phyloP scores from a whole-genome alignment of 2,888 invertebrate species.

The Nemotelus nigrinus region DNA sequence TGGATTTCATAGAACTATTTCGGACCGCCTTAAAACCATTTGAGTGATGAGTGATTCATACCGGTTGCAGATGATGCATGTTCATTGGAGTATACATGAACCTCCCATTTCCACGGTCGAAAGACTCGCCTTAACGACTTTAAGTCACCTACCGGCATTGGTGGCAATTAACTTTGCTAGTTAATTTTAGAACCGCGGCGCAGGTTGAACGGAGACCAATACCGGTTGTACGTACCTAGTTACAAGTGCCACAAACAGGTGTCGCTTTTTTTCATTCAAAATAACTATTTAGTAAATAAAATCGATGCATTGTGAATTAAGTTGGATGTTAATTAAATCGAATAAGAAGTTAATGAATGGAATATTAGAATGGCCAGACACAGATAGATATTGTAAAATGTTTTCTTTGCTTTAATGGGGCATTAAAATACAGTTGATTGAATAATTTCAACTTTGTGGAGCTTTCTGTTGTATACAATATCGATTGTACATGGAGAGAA shows the following conservation, averaged over 20 bases:
- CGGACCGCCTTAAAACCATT: constrained; percentile 28
- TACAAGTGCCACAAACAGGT: neutral
- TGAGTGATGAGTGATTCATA: constrained; percentile 3
- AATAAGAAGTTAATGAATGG: no score
- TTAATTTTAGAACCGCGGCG: constrained; percentile 36
- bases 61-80: constrained; percentile 5
- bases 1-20: no score
- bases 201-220: constrained; percentile 16
- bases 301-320: no score
- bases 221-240: neutral
- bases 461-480: no score
- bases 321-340: no score
- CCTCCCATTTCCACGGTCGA: constrained; percentile 5
- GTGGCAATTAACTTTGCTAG: constrained; percentile 16
- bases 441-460: no score
- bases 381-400: no score
- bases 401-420: no score
- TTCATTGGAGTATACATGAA: constrained; percentile 4
- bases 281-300: neutral
- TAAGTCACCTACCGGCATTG: constrained; percentile 46
- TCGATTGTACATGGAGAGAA: no score
- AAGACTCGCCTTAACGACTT: constrained; percentile 13
- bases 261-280: neutral
- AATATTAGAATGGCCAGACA: no score
- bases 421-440: no score